Evolutionary conservation across 2,113 vertebrate genomes (phyloP), one percentile per base, ranked within the genome.

Genomic region (Salvator merianae): DNA sequence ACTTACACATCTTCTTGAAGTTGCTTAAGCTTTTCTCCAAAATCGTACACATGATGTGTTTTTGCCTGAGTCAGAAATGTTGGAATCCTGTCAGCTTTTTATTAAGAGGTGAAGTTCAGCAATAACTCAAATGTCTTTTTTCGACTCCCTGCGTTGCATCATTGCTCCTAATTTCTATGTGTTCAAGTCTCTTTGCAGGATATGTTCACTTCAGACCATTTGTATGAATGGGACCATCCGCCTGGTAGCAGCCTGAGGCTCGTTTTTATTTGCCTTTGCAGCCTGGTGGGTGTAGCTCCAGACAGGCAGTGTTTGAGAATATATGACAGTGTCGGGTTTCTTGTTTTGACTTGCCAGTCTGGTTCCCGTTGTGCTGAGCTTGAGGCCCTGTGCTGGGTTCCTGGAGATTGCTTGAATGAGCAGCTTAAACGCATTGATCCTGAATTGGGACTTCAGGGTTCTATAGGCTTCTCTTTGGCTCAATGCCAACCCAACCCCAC

Each of bases 361-460:
- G 47, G 79, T 90, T 90, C 85, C 70, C 38, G 70, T 26, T 91
- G 63, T 93, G 87, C 86, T 78, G 68, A 90, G 87, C 87, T n/a
- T 74, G 72, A 90, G 88, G 76, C 73, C 79, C 66, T 12, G 75
- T 24, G 0, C 0, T 82, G 86, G 66, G 85, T 86, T 79, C 79
- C 77, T 79, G 65, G 1, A 0, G 79, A 77, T 86, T 72, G 6
- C 69, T 53, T 2, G 12, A 73, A 83, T 69, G 72, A 38, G 13
- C 18, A 75, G 36, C 38, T 84, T 80, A 30, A 65, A 90, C 91
- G 77, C 62, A 6, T 16, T 34, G 69, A 71, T 84, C 85, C 89
- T 66, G 88, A 43, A 72, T 14, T 43, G 30, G 66, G 53, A 26
- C 62, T 71, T 71, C 50, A 84, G 24, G 36, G 38, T 12, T 32